Conservation (phyloP, 2,797 vertebrate species). For the Hafferia zeledoni region DNA sequence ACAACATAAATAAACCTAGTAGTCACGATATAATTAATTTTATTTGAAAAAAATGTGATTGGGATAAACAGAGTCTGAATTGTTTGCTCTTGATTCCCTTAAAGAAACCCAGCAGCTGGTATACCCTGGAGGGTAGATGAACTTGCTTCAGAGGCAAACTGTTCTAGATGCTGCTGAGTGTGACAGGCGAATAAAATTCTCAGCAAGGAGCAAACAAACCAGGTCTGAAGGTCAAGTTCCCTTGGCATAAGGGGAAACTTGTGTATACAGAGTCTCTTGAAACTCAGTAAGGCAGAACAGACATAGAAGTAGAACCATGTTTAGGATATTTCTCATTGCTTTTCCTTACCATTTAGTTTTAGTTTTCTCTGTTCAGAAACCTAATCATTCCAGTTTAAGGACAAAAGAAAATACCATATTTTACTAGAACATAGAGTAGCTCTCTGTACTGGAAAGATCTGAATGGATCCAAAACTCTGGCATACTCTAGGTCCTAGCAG, state of each 20-base stretch:
- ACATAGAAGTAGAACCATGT: background rate
- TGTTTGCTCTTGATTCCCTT: background rate
- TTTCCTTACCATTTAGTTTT: background rate
- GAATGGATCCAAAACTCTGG: background rate
- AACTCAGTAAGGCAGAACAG: background rate
- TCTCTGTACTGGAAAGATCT: background rate
- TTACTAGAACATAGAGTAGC: background rate
- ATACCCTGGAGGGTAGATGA: background rate
- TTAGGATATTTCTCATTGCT: background rate
- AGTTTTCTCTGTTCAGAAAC: background rate
- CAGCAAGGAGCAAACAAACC: background rate
- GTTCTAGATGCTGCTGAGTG: background rate
- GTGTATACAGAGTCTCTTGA: background rate
- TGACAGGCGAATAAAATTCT: background rate
- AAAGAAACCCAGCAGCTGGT: background rate
- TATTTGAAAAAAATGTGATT: background rate
- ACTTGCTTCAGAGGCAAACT: background rate
- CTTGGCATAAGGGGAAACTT: background rate
- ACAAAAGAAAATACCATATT: background rate
- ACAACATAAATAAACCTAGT: background rate
- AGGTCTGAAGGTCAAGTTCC: background rate
- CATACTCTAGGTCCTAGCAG: background rate
- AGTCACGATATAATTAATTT: background rate
- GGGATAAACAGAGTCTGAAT: background rate
- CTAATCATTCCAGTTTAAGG: background rate